phyloP scores from a whole-genome alignment of 2,113 vertebrate species.

The Semnopithecus entellus region DNA sequence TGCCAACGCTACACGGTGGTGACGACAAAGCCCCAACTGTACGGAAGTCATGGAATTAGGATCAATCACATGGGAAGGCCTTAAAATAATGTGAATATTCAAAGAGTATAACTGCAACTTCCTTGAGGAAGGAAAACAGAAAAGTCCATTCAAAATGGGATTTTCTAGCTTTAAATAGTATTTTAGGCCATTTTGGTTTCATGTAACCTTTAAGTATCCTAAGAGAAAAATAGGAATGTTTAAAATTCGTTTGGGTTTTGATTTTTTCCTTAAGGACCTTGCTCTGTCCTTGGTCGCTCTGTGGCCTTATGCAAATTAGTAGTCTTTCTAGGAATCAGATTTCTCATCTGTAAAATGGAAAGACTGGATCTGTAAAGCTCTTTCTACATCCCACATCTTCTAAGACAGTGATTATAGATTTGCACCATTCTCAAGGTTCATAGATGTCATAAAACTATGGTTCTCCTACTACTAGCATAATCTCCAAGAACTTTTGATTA shows the following conservation, averaged over 20 bases:
- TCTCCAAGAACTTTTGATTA: not conserved
- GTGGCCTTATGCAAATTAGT: not conserved
- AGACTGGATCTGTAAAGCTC: not conserved
- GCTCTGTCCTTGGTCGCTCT: not conserved
- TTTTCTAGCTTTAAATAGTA: slow-evolving; percentile 36
- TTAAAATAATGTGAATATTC: slow-evolving; percentile 54
- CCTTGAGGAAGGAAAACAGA: not conserved
- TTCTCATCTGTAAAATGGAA: not conserved
- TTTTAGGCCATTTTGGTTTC: not conserved
- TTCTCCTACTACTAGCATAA: not conserved
- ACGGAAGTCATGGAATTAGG: slow-evolving; percentile 61
- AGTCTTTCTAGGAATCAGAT: not conserved
- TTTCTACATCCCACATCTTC: not conserved
- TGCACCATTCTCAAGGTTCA: not conserved
- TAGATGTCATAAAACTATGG: not conserved
- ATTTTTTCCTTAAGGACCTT: not conserved
- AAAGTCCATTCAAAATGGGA: not conserved
- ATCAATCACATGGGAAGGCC: slow-evolving; percentile 62
- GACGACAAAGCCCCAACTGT: slow-evolving; percentile 80
- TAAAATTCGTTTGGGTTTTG: not conserved
- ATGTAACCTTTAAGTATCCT: not conserved
- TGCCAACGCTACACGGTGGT: slow-evolving; percentile 79
- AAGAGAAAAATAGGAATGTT: not conserved
- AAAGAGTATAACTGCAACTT: slow-evolving; percentile 12
- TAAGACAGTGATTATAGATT: not conserved